Evolutionary conservation across 2,113 vertebrate genomes (phyloP), one percentile per base, ranked within the genome.

Genomic region (Etheostoma spectabile): DNA sequence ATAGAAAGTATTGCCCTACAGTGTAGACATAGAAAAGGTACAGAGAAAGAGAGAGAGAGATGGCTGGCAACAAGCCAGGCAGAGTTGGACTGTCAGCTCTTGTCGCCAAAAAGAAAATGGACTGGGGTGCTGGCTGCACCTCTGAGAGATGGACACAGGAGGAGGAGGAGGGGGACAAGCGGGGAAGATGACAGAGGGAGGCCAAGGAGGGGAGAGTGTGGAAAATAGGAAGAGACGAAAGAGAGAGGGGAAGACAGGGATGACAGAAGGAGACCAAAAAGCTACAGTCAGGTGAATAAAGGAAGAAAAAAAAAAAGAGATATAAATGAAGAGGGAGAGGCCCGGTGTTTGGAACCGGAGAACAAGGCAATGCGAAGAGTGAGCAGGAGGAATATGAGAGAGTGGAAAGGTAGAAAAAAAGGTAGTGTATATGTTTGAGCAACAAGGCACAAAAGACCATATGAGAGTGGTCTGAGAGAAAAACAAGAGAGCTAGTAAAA

Each of bases 81-180:
- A 86, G 87, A 77, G 68, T 70, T 80, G 79, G 68, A 80, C 81
- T 91, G 91, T 89, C 88, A 80, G 75, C 78, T 88, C 77, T 65
- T 85, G 80, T 86, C 79, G 53, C 88, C 73, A 79, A 76, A 87
- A 89, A 86, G 75, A 82, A 89, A 86, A 88, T 78, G 76, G 78
- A 84, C 84, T 81, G 42, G 2, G 74, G 81, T 62, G 74, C 81
- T 90, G 88, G 85, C 87, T 85, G 69, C 64, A 86, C 85, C 87
- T 91, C 90, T 90, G 84, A 90, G 84, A 72, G 77, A 80, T 77
- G 74, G 83, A 65, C 49, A 55, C 62, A 59, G 42, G 56, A 53
- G 55, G 55, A 24, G 11, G 64, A 16, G 22, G 45, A 42, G 62
- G 67, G 6, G 67, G 74, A 59, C 66, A 61, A 69, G 52, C 59